Conservation (phyloP, 2,888 invertebrate genomes). For the Clunio marinus region DNA sequence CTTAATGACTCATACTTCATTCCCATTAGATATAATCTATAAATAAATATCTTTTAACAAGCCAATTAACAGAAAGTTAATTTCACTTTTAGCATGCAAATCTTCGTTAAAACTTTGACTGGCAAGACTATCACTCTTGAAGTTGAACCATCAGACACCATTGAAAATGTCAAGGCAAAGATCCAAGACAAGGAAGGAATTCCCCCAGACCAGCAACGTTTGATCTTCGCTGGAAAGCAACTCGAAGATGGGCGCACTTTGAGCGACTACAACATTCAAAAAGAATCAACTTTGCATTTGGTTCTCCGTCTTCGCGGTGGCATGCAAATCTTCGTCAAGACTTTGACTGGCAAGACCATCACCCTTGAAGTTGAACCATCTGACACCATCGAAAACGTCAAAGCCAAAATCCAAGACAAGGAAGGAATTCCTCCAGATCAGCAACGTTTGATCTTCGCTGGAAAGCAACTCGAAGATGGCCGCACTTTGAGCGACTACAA, state of each 20-base stretch:
- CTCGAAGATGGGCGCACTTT: constrained; percentile 13
- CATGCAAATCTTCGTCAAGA: constrained; percentile 17
- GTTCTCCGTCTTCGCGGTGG: constrained; percentile 18
- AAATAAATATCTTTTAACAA: too few relatives aligned
- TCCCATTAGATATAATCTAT: too few relatives aligned
- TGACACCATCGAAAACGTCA: constrained; percentile 14
- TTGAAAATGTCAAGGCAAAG: constrained; percentile 11
- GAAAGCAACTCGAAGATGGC: constrained; percentile 4
- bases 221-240: constrained; percentile 11
- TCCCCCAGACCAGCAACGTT: constrained; percentile 10
- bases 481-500: constrained; percentile 16
- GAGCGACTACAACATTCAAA: constrained; percentile 14
- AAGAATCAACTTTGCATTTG: constrained; percentile 7
- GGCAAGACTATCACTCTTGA: constrained; percentile 13
- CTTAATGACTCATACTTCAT: too few relatives aligned
- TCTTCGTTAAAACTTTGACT: constrained; percentile 15
- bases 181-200: constrained; percentile 16
- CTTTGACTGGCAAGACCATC: constrained; percentile 24
- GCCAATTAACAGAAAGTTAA: too few relatives aligned
- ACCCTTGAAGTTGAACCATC: constrained; percentile 6
- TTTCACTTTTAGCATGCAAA: constrained; percentile 24
- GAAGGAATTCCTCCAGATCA: constrained; percentile 14
- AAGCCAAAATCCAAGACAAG: constrained; percentile 13
- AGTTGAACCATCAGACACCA: constrained; percentile 12
- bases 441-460: constrained; percentile 15